Percentiles rank a stretch among this genome's conserved stretches.
Conservation (phyloP, 2,113 vertebrate genomes). For the Ceuthmochares aereus region DNA sequence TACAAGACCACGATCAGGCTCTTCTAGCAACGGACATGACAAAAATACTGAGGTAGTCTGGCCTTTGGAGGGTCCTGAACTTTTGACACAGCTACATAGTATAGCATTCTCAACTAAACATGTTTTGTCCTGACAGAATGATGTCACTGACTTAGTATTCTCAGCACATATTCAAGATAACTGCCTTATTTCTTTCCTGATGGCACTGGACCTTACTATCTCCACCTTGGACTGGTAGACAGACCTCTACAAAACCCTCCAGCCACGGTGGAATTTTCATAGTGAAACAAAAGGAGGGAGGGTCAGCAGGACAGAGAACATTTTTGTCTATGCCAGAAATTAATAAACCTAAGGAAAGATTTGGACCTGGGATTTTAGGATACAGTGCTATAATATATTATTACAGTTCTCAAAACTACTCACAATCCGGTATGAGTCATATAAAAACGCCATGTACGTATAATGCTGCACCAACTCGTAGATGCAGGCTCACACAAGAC, state of each 20-base stretch:
- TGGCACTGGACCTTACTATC: background rate
- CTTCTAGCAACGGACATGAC: background rate
- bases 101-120: accelerated
- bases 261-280: background rate
- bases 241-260: background rate
- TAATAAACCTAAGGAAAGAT: background rate
- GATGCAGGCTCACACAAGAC: background rate
- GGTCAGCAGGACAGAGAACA: background rate
- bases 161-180: background rate
- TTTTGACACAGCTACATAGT: background rate
- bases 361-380: background rate
- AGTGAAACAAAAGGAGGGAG: accelerated
- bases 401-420: background rate
- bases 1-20: background rate
- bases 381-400: too few species aligned
- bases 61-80: background rate
- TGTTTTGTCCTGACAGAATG: background rate
- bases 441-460: background rate
- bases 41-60: background rate
- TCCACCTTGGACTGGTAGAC: accelerated
- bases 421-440: accelerated
- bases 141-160: background rate
- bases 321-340: background rate
- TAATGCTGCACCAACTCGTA: background rate
- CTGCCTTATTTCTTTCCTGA: background rate